Conservation (phyloP, 2,113 vertebrate species). For the Tylochromis polylepis region DNA sequence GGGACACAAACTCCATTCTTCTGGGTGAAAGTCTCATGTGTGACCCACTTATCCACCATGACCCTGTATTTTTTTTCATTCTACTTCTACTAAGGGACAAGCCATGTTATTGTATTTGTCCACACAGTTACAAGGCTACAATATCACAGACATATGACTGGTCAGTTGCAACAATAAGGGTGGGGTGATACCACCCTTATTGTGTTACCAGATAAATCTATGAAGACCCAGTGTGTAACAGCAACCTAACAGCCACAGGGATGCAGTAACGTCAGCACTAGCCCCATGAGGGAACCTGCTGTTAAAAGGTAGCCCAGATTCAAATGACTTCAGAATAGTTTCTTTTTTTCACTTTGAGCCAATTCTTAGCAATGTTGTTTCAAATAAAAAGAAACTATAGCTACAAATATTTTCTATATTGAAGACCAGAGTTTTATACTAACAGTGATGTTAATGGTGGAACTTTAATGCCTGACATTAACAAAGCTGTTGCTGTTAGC, state of each 20-base stretch:
- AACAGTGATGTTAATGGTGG: background rate
- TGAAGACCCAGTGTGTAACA: background rate
- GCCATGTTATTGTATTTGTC: background rate
- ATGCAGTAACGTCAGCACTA: background rate
- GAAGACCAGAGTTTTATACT: background rate
- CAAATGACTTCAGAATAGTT: background rate
- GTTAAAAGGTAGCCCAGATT: background rate
- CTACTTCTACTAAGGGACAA: background rate
- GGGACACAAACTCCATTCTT: background rate
- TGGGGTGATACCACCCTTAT: background rate
- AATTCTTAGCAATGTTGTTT: background rate
- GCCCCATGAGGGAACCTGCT: background rate
- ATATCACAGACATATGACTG: background rate
- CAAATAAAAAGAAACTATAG: background rate
- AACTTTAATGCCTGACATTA: background rate
- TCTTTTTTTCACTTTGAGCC: too few species aligned
- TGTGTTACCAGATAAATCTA: background rate
- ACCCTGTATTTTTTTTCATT: background rate
- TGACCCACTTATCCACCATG: rapidly evolving
- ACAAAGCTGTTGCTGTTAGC: background rate
- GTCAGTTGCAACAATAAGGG: background rate
- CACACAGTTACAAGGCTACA: background rate
- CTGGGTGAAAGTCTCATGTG: background rate
- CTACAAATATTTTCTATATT: background rate
- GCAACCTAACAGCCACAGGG: background rate